These are phyloP conservation scores for Timema cristinae DNA, from an alignment of 2,888 invertebrate genomes.

Conservation along the genomic window DNA sequence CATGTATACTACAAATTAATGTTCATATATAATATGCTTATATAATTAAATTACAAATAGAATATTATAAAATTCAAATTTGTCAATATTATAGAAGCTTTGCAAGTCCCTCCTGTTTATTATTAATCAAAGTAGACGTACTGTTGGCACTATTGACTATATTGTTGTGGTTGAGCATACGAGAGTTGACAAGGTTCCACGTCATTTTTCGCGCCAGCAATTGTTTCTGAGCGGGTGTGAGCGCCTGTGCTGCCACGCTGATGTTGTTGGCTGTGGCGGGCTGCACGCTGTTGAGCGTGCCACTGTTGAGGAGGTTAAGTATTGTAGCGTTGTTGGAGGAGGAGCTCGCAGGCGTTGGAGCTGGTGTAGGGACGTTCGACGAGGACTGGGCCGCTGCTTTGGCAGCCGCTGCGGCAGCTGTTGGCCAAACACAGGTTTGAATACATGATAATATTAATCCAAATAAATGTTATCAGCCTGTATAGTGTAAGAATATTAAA, in stretches of 20 bases:
- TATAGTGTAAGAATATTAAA: background rate
- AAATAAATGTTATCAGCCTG: background rate
- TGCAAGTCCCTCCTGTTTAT: too few relatives aligned
- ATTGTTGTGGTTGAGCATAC: constrained; percentile 45
- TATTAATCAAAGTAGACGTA: constrained; percentile 2
- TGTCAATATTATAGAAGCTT: too few relatives aligned
- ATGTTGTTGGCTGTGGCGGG: constrained; percentile 41
- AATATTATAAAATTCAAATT: too few relatives aligned
- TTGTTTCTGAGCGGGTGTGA: constrained; percentile 36
- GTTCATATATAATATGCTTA: too few relatives aligned
- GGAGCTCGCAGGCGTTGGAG: constrained; percentile 31
- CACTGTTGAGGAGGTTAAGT: constrained; percentile 71
- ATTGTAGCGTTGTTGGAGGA: constrained; percentile 65
- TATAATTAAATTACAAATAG: too few relatives aligned
- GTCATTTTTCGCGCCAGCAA: constrained; percentile 55
- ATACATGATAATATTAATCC: background rate
- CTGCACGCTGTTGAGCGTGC: constrained; percentile 58
- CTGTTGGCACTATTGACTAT: constrained; percentile 40
- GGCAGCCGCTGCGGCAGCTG: constrained; percentile 24
- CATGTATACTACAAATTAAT: too few relatives aligned
- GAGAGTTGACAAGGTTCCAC: constrained; percentile 48
- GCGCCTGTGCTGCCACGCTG: constrained; percentile 16
- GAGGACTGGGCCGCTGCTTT: too few relatives aligned
- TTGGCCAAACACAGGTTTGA: constrained; percentile 18
- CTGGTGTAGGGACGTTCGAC: too few relatives aligned